A percentile compares a stretch with the other conserved stretches of the same genome.
Evolutionary conservation across 1,140 invertebrate species (phyloP).

Genomic region (Drosophila biarmipes): DNA sequence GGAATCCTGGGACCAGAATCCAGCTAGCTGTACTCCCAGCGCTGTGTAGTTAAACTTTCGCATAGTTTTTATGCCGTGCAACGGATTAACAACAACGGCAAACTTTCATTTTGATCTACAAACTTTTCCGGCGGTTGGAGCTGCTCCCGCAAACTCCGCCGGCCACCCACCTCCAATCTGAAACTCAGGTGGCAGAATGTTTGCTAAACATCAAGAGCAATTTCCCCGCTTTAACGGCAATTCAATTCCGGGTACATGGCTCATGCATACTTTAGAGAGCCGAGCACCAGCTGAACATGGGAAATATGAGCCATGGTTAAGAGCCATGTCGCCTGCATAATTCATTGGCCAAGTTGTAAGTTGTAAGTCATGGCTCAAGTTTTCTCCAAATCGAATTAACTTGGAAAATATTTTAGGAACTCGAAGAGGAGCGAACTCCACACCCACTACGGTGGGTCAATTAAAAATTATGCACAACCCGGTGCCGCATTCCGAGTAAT

Average conservation of each 20-base stretch:
- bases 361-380: slow-evolving; percentile 76
- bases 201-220: slow-evolving; percentile 65
- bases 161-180: slow-evolving; percentile 22
- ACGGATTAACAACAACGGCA: slow-evolving; percentile 80
- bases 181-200: slow-evolving; percentile 67
- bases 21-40: background rate
- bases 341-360: slow-evolving; percentile 62
- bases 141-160: background rate
- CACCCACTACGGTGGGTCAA: slow-evolving; percentile 46
- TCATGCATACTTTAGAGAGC: slow-evolving; percentile 53
- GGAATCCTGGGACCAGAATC: background rate
- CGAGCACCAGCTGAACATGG: slow-evolving; percentile 35
- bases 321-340: slow-evolving; percentile 58
- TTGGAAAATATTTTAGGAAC: slow-evolving; percentile 74
- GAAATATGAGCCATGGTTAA: slow-evolving; percentile 15
- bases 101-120: slow-evolving; percentile 78
- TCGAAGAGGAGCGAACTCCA: slow-evolving; percentile 13
- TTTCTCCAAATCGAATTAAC: slow-evolving; percentile 76
- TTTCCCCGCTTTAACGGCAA: slow-evolving; percentile 64
- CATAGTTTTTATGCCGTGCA: slow-evolving; percentile 81
- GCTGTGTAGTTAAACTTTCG: slow-evolving; percentile 67
- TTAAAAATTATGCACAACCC: slow-evolving; percentile 68
- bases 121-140: slow-evolving; percentile 65
- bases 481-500: slow-evolving; percentile 55
- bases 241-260: slow-evolving; percentile 48